Evolutionary conservation across 2,797 vertebrate genomes (phyloP).

Genomic region (Oreortyx pictus): DNA sequence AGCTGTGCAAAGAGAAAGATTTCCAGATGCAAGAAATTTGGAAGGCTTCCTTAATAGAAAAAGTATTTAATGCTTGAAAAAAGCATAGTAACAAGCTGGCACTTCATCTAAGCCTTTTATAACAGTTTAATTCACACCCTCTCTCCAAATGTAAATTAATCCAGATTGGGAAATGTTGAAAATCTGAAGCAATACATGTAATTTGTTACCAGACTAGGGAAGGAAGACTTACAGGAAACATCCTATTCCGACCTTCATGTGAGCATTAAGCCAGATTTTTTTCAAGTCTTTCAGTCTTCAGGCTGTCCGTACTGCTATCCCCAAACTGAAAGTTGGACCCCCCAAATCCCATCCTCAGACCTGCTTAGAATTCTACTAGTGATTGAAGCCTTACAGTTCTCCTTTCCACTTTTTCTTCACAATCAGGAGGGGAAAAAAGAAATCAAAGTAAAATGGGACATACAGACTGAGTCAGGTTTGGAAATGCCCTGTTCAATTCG

Average conservation of each 20-base stretch:
- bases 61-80: constrained; percentile 38
- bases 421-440: background rate
- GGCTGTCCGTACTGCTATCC: background rate
- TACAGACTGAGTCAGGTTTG: background rate
- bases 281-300: background rate
- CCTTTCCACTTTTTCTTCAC: background rate
- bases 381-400: background rate
- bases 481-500: background rate
- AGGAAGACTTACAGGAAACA: background rate
- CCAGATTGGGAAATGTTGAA: constrained; percentile 57
- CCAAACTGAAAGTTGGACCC: background rate
- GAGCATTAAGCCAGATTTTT: background rate
- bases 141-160: constrained; percentile 72
- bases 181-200: constrained; percentile 40
- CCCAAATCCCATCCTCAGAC: background rate
- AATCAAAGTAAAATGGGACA: background rate
- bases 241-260: background rate
- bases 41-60: constrained; percentile 40
- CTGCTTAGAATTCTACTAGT: background rate
- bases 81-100: constrained; percentile 64
- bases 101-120: constrained; percentile 50
- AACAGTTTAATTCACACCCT: constrained; percentile 72
- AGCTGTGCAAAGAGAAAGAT: background rate
- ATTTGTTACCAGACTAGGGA: constrained; percentile 14
- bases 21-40: constrained; percentile 28